A percentile compares a stretch with the other conserved stretches of the same genome.
Evolutionary conservation across 2,113 vertebrate species (phyloP).

Genomic region (Hypanus sabinus): DNA sequence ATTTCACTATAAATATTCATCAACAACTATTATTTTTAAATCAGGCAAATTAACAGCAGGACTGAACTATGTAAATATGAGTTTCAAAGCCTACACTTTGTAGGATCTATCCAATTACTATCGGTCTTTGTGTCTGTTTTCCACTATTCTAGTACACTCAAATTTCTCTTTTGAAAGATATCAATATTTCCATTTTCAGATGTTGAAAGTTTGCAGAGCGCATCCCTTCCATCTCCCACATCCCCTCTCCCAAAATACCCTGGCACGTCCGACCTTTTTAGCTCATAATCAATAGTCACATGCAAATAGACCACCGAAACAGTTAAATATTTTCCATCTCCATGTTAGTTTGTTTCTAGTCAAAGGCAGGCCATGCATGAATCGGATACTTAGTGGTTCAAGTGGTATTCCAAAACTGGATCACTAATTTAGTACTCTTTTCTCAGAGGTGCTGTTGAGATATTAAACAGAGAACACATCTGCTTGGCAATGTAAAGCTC

Average conservation of each 20-base stretch:
- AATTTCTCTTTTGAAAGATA: background rate
- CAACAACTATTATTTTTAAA: background rate
- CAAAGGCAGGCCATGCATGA: background rate
- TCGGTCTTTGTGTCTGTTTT: background rate
- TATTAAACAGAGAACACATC: background rate
- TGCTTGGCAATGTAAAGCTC: background rate
- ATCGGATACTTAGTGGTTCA: background rate
- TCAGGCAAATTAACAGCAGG: background rate
- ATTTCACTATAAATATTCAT: background rate
- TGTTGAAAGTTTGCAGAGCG: too few species aligned
- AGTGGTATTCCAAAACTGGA: background rate
- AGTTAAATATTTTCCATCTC: background rate
- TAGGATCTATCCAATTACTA: background rate
- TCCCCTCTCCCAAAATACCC: too few species aligned
- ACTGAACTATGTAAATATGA: background rate
- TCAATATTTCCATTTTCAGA: background rate
- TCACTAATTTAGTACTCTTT: background rate
- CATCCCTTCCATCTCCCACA: too few species aligned
- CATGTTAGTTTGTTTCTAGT: background rate
- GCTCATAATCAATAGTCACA: too few species aligned
- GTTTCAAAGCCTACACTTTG: background rate
- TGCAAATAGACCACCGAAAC: background rate
- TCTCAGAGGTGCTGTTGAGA: background rate
- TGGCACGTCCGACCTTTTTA: too few species aligned
- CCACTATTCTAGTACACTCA: background rate